Base-by-base conservation (phyloP, 2,888 invertebrate genomes). In the Boloria selene region DNA sequence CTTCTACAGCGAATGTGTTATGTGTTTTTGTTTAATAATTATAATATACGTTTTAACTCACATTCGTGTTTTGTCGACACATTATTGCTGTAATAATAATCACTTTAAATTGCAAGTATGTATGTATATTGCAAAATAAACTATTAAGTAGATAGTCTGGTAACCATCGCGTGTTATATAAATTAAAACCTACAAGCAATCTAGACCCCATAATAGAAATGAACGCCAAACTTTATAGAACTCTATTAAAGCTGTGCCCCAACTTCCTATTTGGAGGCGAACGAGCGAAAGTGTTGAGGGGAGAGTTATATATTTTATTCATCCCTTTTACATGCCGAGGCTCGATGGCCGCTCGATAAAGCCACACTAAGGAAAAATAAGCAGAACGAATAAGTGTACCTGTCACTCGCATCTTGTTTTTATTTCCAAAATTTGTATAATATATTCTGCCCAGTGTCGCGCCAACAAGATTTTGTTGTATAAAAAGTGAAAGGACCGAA, bases 351-450 rank as follows among this genome's bases (percentile, higher is more conserved):
- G 86, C 83, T 81, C 85, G 86, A 87, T 87, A 87, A 88, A 89
- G 85, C 82, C 81, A 79, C 78, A 80, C 84, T 85, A 87, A 88
- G 81, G 85, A 85, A 91, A 90, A 90, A 89, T 86, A 86, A 90
- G 82, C 86, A 90, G 82, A 82, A 85, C 81, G 83, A 90, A 88
- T 85, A 85, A 85, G 85, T 92, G 90, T 92, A 90, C 86, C 91
- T 91, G 91, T 92, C 91, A 90, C 88, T 86, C 85, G 79, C 77
- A 75, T 82, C 85, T 86, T 89, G 88, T 89, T 92, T 86, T 90
- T 91, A 84, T 90, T 88, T 88, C 88, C 88, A 87, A 90, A 90
- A 91, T 91, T 91, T 90, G 90, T 90, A 90, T 91, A 91, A 92
- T 89, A 90, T 91, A 92, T 92, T 90, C 91, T 78, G 84, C 81